These are phyloP conservation scores for Harpegnathos saltator DNA, from an alignment of 1,140 invertebrate genomes.

Conservation along the genomic window DNA sequence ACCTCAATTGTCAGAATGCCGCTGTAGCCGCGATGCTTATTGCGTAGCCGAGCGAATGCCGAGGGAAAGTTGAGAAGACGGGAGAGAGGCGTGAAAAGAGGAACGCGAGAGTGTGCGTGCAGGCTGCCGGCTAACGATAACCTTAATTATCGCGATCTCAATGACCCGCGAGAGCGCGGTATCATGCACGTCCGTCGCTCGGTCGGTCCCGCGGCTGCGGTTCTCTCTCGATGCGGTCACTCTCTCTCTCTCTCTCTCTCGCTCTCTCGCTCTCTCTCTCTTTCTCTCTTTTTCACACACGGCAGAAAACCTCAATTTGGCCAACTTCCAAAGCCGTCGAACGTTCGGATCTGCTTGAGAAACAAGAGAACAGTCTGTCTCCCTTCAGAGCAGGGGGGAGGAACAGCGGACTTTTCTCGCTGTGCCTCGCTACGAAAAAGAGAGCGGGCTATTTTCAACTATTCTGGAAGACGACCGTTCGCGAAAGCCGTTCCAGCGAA, in stretches of 20 bases:
- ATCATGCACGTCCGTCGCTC: conserved; percentile 3
- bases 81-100: background rate
- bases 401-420: background rate
- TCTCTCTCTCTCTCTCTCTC: background rate
- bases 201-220: no score
- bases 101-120: conserved; percentile 16
- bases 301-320: conserved; percentile 67
- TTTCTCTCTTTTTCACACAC: no score
- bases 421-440: conserved; percentile 14
- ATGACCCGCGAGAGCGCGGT: conserved; percentile 51
- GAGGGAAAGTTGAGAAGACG: background rate
- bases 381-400: background rate
- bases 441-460: conserved; percentile 60
- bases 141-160: conserved; percentile 71
- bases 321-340: conserved; percentile 53
- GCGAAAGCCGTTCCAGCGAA: conserved; percentile 46
- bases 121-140: conserved; percentile 63
- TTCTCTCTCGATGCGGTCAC: no score
- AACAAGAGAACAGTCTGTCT: conserved; percentile 17
- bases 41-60: background rate
- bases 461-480: conserved; percentile 23
- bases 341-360: conserved; percentile 27
- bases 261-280: background rate
- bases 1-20: background rate
- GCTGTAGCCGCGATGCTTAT: conserved; percentile 7